Conservation (phyloP, 2,888 invertebrate genomes). For the Chrysolina americana region DNA sequence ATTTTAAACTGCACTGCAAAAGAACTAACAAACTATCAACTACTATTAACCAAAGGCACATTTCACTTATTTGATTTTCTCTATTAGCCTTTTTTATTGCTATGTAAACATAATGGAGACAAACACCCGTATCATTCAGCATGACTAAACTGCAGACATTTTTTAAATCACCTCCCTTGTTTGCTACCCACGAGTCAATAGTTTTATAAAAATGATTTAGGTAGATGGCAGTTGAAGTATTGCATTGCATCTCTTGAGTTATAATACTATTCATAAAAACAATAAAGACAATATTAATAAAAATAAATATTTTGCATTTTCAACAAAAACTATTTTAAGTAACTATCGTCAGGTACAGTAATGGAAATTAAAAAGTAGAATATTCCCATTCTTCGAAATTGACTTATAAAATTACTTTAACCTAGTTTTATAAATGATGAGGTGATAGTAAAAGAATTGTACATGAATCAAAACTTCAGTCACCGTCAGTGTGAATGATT, state of each 20-base stretch:
- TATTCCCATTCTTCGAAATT: constrained; percentile 20
- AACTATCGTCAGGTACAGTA: constrained; percentile 59
- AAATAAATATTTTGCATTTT: constrained; percentile 55
- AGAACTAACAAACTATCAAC: constrained; percentile 32
- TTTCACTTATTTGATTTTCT: constrained; percentile 41
- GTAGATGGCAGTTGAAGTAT: constrained; percentile 58
- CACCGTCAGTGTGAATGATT: too few species aligned
- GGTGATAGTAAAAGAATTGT: too few species aligned
- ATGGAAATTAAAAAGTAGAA: constrained; percentile 46
- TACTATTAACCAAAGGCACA: constrained; percentile 49
- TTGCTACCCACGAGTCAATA: constrained; percentile 20
- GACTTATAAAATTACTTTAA: neutral
- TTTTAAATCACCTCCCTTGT: constrained; percentile 20
- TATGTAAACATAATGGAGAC: constrained; percentile 36
- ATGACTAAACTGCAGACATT: constrained; percentile 13
- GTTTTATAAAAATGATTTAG: constrained; percentile 50
- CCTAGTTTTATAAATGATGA: neutral
- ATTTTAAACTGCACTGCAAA: constrained; percentile 23
- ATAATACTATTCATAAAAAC: constrained; percentile 54
- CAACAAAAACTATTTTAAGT: constrained; percentile 52
- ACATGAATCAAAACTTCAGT: too few species aligned
- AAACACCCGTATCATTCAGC: constrained; percentile 24
- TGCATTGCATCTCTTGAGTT: constrained; percentile 47
- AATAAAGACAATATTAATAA: constrained; percentile 51
- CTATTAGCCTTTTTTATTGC: constrained; percentile 45